Conservation (phyloP, 2,888 invertebrate species). For the Barypeithes pellucidus region DNA sequence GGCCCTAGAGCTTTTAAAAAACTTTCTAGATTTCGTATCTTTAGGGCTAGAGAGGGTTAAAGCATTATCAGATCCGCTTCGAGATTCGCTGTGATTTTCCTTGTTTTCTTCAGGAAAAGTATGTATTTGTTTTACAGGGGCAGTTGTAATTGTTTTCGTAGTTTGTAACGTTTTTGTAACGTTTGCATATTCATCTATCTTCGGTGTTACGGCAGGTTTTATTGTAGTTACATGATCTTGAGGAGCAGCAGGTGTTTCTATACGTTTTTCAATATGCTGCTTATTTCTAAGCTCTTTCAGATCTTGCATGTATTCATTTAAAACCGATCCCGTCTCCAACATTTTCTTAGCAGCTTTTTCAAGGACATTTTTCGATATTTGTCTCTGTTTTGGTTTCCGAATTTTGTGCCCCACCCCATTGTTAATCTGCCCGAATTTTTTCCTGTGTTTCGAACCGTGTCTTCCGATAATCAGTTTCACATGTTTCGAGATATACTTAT, state of each 20-base stretch:
- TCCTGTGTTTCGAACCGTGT: neutral
- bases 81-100: constrained; percentile 40
- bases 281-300: constrained; percentile 55
- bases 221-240: neutral
- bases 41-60: constrained; percentile 44
- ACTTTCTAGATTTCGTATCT: constrained; percentile 65
- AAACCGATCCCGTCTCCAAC: constrained; percentile 59
- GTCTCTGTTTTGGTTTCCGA: constrained; percentile 74
- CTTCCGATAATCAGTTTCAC: constrained; percentile 34
- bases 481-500: constrained; percentile 27
- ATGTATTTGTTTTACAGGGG: constrained; percentile 1
- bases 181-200: neutral
- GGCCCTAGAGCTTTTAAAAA: constrained; percentile 69
- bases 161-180: neutral
- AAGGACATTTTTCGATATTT: constrained; percentile 61
- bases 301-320: constrained; percentile 58
- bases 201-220: constrained; percentile 4
- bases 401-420: constrained; percentile 79
- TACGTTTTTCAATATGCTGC: constrained; percentile 28
- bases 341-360: constrained; percentile 63
- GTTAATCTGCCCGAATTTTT: constrained; percentile 75
- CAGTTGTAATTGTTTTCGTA: constrained; percentile 2
- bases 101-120: constrained; percentile 37
- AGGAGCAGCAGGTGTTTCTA: neutral
- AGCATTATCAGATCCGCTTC: constrained; percentile 35